These are phyloP conservation scores for Oriolus oriolus DNA, from an alignment of 2,113 vertebrate genomes.

Conservation along the genomic window DNA sequence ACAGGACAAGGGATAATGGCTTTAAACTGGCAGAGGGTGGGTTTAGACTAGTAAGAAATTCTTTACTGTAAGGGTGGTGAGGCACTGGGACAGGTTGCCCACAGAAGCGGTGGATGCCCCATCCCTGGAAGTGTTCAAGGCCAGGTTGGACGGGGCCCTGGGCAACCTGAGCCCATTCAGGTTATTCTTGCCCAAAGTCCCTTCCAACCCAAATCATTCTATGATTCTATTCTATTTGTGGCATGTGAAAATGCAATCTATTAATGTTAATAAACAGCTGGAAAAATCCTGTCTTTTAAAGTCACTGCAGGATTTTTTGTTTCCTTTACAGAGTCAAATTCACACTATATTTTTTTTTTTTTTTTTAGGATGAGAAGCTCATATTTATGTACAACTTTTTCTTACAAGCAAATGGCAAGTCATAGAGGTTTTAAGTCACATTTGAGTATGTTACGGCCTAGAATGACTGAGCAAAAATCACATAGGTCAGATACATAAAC, in stretches of 20 bases:
- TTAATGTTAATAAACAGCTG: background rate
- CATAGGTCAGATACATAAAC: background rate
- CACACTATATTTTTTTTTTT: background rate
- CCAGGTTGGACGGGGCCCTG: background rate
- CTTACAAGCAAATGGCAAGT: background rate
- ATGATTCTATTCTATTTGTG: background rate
- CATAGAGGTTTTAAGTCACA: background rate
- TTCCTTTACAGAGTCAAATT: background rate
- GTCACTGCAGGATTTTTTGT: background rate
- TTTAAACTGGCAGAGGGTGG: background rate
- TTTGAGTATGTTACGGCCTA: background rate
- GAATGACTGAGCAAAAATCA: background rate
- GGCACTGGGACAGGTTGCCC: background rate
- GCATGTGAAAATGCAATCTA: background rate
- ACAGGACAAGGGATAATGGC: background rate
- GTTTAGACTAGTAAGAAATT: background rate
- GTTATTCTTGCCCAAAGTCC: background rate
- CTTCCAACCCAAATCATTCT: background rate
- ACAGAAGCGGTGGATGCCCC: rapidly evolving
- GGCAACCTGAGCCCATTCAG: background rate
- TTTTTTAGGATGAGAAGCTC: background rate
- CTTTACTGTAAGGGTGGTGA: background rate
- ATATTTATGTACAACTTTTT: background rate
- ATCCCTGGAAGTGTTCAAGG: background rate
- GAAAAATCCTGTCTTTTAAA: background rate